A percentile compares a stretch with the other conserved stretches of the same genome.
phyloP scores from a whole-genome alignment of 2,888 invertebrate genomes.

The Nyleta sp. region DNA sequence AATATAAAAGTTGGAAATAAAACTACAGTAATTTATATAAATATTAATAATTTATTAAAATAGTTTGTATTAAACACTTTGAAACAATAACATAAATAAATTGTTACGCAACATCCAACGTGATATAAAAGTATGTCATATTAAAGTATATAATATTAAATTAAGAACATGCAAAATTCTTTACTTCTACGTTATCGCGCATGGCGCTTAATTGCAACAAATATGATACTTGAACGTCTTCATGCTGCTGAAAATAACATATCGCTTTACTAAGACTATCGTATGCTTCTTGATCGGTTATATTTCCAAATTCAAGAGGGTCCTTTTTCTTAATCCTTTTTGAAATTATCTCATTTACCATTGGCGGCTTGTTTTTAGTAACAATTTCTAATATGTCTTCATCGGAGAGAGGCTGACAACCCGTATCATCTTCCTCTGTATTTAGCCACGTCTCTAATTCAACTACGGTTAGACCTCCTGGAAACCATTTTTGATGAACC shows the following conservation, averaged over 20 bases:
- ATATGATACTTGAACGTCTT: constrained; percentile 3
- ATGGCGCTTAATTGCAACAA: not conserved
- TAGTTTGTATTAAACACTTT: too few species aligned
- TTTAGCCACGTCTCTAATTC: not conserved
- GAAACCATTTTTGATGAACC: not conserved
- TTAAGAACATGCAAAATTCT: constrained; percentile 23
- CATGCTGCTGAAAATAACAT: constrained; percentile 16
- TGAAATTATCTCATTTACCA: not conserved
- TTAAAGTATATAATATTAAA: not conserved
- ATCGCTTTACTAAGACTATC: constrained; percentile 7
- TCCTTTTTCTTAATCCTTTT: not conserved
- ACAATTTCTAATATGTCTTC: constrained; percentile 9
- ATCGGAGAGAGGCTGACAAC: constrained; percentile 2
- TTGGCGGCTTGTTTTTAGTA: not conserved
- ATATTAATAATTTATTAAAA: too few species aligned
- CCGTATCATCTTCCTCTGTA: not conserved
- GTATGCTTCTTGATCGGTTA: constrained; percentile 13
- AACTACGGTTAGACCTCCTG: not conserved
- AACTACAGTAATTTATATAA: too few species aligned
- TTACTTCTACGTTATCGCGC: constrained; percentile 5
- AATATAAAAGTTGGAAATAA: too few species aligned
- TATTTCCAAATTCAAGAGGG: constrained; percentile 1
- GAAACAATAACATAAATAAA: too few species aligned
- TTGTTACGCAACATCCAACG: not conserved
- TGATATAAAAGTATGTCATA: too few species aligned